Conservation (phyloP, 1,140 invertebrate species). For the Anoplolepis gracilipes region DNA sequence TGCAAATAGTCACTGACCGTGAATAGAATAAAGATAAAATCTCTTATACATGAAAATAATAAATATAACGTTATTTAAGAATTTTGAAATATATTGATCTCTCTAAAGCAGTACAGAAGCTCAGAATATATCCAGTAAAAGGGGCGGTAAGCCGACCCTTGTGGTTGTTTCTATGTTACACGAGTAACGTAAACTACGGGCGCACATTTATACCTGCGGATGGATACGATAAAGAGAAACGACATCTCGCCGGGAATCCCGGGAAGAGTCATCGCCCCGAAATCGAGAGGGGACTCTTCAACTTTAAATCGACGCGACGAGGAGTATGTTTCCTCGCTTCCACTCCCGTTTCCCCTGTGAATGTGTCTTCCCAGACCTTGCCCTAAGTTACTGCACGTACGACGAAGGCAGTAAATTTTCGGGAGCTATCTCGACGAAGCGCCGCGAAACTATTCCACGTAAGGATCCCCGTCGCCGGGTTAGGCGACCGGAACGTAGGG, state of each 20-base stretch:
- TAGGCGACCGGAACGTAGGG: slow-evolving; percentile 31
- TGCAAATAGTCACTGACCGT: too few relatives aligned
- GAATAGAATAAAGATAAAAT: too few relatives aligned
- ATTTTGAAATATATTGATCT: slow-evolving; percentile 10
- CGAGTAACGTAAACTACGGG: neutral
- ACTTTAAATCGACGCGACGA: slow-evolving; percentile 69
- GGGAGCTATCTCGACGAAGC: slow-evolving; percentile 66
- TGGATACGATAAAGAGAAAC: slow-evolving; percentile 41
- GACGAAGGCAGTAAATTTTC: slow-evolving; percentile 70
- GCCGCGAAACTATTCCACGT: slow-evolving; percentile 69
- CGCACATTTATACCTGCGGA: slow-evolving; percentile 3
- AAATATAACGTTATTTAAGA: neutral
- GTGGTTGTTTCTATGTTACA: neutral
- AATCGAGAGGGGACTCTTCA: slow-evolving; percentile 56
- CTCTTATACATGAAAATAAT: too few relatives aligned
- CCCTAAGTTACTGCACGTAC: slow-evolving; percentile 71
- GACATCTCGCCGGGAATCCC: neutral
- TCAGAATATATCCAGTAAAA: neutral
- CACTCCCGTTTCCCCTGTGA: neutral
- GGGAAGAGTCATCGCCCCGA: slow-evolving; percentile 19
- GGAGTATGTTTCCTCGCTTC: slow-evolving; percentile 25
- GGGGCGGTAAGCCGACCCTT: neutral
- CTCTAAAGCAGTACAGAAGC: neutral
- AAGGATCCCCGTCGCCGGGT: slow-evolving; percentile 43
- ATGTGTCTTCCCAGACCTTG: neutral